phyloP scores from a whole-genome alignment of 2,797 vertebrate species.

The Oreonectes daqikongensis region DNA sequence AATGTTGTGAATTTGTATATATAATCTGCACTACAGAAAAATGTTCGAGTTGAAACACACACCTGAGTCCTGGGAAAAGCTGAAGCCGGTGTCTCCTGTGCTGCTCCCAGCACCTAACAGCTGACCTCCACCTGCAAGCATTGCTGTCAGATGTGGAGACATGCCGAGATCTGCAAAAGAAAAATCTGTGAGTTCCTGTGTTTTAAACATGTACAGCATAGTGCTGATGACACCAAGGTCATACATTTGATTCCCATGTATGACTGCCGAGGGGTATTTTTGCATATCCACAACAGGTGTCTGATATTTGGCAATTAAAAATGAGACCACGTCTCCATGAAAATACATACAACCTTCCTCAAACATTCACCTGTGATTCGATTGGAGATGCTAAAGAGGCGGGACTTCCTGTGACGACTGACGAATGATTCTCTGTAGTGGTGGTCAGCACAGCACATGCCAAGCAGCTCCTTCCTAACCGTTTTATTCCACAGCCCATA shows the following conservation, averaged over 20 bases:
- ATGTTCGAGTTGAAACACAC: slow-evolving; percentile 57
- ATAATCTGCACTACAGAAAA: too few relatives aligned
- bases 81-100: slow-evolving; percentile 95
- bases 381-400: slow-evolving; percentile 96
- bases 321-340: neutral
- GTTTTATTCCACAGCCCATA: slow-evolving; percentile 98
- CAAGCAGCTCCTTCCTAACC: slow-evolving; percentile 92
- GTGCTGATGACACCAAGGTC: too few relatives aligned
- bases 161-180: slow-evolving; percentile 87
- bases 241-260: too few relatives aligned
- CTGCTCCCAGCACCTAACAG: slow-evolving; percentile 90
- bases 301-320: neutral
- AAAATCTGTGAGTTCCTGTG: neutral
- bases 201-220: neutral
- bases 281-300: too few relatives aligned
- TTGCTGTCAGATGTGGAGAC: slow-evolving; percentile 92
- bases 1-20: too few relatives aligned
- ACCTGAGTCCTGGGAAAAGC: slow-evolving; percentile 97
- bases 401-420: slow-evolving; percentile 84
- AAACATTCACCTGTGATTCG: slow-evolving; percentile 88
- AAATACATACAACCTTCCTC: neutral
- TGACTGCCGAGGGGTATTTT: too few relatives aligned
- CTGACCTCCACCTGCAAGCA: slow-evolving; percentile 87
- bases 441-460: slow-evolving; percentile 92
- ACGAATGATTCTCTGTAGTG: slow-evolving; percentile 92